phyloP scores from a whole-genome alignment of 2,113 vertebrate species.

The Psammodynastes pulverulentus region DNA sequence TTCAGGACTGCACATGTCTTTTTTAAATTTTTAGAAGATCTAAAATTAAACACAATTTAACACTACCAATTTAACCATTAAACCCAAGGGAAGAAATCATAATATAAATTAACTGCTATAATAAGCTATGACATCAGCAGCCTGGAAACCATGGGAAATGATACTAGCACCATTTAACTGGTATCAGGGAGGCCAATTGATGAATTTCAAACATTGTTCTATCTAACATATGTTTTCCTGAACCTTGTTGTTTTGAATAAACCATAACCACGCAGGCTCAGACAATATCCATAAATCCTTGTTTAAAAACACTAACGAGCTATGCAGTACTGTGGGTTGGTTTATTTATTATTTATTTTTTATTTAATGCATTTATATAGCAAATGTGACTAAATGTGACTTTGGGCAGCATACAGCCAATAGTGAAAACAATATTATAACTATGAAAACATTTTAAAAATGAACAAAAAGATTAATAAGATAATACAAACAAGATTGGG shows the following conservation, averaged over 20 bases:
- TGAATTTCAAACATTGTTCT: background rate
- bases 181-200: background rate
- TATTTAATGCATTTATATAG: background rate
- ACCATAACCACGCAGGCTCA: background rate
- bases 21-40: background rate
- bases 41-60: background rate
- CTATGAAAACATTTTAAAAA: background rate
- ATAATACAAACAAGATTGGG: background rate
- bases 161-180: background rate
- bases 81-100: background rate
- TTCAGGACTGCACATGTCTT: background rate
- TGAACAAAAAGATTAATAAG: background rate
- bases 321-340: background rate
- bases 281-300: background rate
- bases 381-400: background rate
- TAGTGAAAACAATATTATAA: background rate
- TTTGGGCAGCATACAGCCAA: background rate
- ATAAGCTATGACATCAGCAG: background rate
- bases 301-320: background rate
- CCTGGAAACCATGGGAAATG: background rate
- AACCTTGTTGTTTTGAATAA: background rate
- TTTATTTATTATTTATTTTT: background rate
- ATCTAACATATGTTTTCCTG: background rate
- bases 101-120: background rate
- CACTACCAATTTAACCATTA: background rate